phyloP scores from a whole-genome alignment of 2,888 invertebrate species.

The Cheilosia soror region DNA sequence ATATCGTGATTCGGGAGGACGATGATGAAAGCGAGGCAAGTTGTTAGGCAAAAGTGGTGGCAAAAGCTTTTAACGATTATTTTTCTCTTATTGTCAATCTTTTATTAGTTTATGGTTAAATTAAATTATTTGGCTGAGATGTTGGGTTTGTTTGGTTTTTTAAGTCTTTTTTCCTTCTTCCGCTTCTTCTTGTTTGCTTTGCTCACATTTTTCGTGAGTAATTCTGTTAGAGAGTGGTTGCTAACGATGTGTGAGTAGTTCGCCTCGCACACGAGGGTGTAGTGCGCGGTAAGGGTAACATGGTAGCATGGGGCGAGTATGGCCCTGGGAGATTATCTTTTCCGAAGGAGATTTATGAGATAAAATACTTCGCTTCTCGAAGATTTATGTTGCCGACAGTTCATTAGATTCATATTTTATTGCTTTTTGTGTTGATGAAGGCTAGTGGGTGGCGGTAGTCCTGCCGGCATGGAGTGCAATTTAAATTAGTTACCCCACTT shows the following conservation, averaged over 20 bases:
- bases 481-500: too few relatives aligned
- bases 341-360: constrained; percentile 70
- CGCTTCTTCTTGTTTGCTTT: not conserved
- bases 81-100: constrained; percentile 71
- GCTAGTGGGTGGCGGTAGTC: not conserved
- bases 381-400: constrained; percentile 70
- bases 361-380: constrained; percentile 55
- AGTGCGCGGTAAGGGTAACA: constrained; percentile 20
- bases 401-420: constrained; percentile 63
- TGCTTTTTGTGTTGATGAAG: not conserved
- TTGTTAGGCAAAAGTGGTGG: constrained; percentile 51
- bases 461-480: not conserved
- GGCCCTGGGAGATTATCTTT: constrained; percentile 35
- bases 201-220: constrained; percentile 28
- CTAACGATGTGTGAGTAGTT: constrained; percentile 48
- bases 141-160: constrained; percentile 20
- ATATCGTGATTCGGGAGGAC: constrained; percentile 28
- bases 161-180: not conserved
- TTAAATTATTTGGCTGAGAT: constrained; percentile 64
- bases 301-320: constrained; percentile 9
- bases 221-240: constrained; percentile 65
- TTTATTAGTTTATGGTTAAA: constrained; percentile 75
- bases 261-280: constrained; percentile 3
- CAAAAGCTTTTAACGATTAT: constrained; percentile 73
- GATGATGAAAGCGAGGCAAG: constrained; percentile 4